Base-by-base conservation (phyloP, 1,140 invertebrate species). In the Antheraea mylitta region DNA sequence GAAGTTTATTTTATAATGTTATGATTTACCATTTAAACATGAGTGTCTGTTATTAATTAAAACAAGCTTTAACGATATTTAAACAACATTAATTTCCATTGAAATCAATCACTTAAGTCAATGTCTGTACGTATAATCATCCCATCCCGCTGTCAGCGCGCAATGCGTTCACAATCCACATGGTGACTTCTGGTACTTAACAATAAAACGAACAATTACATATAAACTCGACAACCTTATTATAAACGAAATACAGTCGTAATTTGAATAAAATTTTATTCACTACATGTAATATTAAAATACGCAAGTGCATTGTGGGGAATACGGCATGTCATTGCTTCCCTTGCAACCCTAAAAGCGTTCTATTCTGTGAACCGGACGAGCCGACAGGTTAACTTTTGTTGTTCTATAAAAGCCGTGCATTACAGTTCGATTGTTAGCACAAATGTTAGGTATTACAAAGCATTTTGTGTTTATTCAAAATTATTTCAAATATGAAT, bases 331-430 rank as follows among this genome's bases (percentile, higher is more conserved):
- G 87, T 91, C 89, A 90, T 86, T 89, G 86, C 82, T 84, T 87
- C 83, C 81, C 83, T 84, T 77, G 82, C 83, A 90, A 87, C 89
- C 89, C 89, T 91, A 90, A 90, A 87, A 86, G 86, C 84, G 81
- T 80, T 88, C 79, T 77, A 82, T 90, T 88, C 80, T 80, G 80
- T 81, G 77, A 77, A 75, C 75, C 81, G 81, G 83, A 83, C 80
- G 80, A 81, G 77, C 75, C 79, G 87, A 91, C 89, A 91, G 89
- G 89, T 90, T 89, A 86, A 87, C 89, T 90, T 91, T 91, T 91
- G 88, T 90, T 84, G 80, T 87, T 85, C 78, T 79, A 86, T 76
- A 86, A 90, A 88, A 85, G 85, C 83, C 79, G 76, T 85, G 83
- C 87, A 90, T 91, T 91, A 91, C 81, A 79, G 76, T 79, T 76